Percentiles rank a stretch among this genome's conserved stretches.
These are phyloP conservation scores for Panagrolaimus sp. DNA, from an alignment of 1,140 invertebrate species.

Conservation along the genomic window DNA sequence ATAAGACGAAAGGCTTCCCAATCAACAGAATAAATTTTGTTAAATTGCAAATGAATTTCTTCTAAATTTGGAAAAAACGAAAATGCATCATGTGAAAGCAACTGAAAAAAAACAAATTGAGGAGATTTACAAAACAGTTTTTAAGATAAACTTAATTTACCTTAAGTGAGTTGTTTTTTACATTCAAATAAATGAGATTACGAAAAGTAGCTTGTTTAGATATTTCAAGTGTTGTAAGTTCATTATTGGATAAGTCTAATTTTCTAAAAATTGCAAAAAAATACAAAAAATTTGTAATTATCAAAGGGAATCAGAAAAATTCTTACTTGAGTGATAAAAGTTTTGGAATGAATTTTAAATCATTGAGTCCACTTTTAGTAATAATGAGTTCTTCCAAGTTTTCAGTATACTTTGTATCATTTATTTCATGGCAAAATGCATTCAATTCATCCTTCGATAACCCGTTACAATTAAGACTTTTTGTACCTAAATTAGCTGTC, in stretches of 20 bases:
- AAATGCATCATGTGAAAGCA: conserved; percentile 16
- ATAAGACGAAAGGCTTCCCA: conserved; percentile 49
- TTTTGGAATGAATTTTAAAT: too few relatives aligned
- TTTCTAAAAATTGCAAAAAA: too few relatives aligned
- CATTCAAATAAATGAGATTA: conserved; percentile 5
- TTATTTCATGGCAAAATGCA: too few relatives aligned
- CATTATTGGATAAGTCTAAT: not conserved
- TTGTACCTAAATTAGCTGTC: too few relatives aligned
- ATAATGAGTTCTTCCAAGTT: too few relatives aligned
- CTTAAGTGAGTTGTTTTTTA: conserved; percentile 13
- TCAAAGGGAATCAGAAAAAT: not conserved
- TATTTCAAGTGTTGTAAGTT: not conserved
- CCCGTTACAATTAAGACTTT: too few relatives aligned
- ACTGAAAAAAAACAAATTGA: not conserved
- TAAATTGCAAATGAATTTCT: conserved; percentile 38
- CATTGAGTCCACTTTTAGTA: too few relatives aligned
- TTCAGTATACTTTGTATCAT: too few relatives aligned
- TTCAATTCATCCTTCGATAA: too few relatives aligned
- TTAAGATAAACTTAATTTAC: conserved; percentile 1
- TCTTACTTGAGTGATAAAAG: not conserved
- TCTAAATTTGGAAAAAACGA: conserved; percentile 39
- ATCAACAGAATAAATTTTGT: conserved; percentile 40
- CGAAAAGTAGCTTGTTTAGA: conserved; percentile 1
- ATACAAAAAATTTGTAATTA: conserved; percentile 1
- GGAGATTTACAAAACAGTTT: not conserved